Evolutionary conservation across 2,888 invertebrate genomes (phyloP), one percentile per base, ranked within the genome.

Genomic region (Orthosia incerta): DNA sequence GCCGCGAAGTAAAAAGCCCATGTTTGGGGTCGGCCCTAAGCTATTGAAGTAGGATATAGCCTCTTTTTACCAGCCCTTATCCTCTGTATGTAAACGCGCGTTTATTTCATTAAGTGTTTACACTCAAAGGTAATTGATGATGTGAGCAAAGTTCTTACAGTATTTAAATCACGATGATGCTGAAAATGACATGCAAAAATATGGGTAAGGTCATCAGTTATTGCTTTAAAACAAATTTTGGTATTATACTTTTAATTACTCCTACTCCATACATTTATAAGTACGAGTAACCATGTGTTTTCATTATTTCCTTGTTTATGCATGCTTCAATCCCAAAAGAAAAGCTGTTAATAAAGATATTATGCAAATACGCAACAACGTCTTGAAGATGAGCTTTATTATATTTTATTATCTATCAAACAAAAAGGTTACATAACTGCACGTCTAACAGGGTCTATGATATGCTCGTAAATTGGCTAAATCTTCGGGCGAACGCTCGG

Each of bases 11-110:
- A 73, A 80, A 83, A 85, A 76, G 51, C 65, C 68, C 67, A 71
- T 74, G 74, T 83, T 87, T 71, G 72, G 72, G 75, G 26, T 65
- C 73, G 66, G 74, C 72, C 73, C 78, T 81, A 76, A 83, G 74
- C 70, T 82, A 80, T 85, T 78, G 82, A 83, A 78, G 79, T 75
- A 76, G 65, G 74, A 78, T 76, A 71, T 66, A 48, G 55, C 26
- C 68, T 63, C 60, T 84, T 73, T 84, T 81, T 73, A 85, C 59
- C 53, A 75, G 67, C 7, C 61, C 66, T 20, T 69, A 55, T 48
- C 53, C 73, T 72, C 46, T 71, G 46, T 76, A 71, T 74, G 72
- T 79, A 73, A 76, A 73, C 59, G 71, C 59, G 26, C 64, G 75
- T 82, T 76, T 80, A 73, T 82, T 55, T 64, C 31, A 45, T 48